Evolutionary conservation across 1,140 invertebrate species (phyloP), one percentile per base, ranked within the genome.

Genomic region (Drosophila pachea): DNA sequence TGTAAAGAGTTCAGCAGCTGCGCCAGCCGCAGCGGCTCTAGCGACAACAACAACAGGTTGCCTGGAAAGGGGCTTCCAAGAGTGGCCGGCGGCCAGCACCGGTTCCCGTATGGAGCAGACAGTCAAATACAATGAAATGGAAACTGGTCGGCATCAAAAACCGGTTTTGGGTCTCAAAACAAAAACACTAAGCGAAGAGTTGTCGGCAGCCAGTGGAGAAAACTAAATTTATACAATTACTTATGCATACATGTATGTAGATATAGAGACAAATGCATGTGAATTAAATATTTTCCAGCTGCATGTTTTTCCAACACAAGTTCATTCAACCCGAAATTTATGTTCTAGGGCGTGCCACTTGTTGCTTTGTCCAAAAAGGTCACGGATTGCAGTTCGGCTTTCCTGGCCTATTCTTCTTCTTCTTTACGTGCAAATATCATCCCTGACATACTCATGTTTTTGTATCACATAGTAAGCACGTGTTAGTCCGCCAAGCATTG

Each of bases 71-170:
- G 43, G 53, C 29, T 73, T 63, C 67, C 53, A 58, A 50, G 48
- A 47, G 64, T 42, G 65, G 61, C 38, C 29, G 69, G 61, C 59
- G 67, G 67, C 52, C 29, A 38, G 50, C 77, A 68, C 76, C 79
- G 79, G 73, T 84, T 84, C 60, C 43, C 29, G 40, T 42, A 50
- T 69, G 38, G 60, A 69, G 14, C 40, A 33, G 31, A 33, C 65
- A 48, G 12, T 48, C 7, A 36, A 14, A 35, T 42, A 54, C 58
- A 58, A 68, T 73, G 76, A 84, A 84, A 83, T 78, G 49, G 73
- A 83, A 84, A 84, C 79, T 84, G 75, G 78, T 83, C 64, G 48
- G 35, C 58, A 48, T 45, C 12, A 38, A 58, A 52, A 84, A 84
- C 79, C 60, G 66, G 79, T 84, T 83, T 65, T 38, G 35, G 35